A percentile compares a stretch with the other conserved stretches of the same genome.
These are phyloP conservation scores for Myrmecobius fasciatus DNA, from an alignment of 2,113 vertebrate species.

Conservation along the genomic window DNA sequence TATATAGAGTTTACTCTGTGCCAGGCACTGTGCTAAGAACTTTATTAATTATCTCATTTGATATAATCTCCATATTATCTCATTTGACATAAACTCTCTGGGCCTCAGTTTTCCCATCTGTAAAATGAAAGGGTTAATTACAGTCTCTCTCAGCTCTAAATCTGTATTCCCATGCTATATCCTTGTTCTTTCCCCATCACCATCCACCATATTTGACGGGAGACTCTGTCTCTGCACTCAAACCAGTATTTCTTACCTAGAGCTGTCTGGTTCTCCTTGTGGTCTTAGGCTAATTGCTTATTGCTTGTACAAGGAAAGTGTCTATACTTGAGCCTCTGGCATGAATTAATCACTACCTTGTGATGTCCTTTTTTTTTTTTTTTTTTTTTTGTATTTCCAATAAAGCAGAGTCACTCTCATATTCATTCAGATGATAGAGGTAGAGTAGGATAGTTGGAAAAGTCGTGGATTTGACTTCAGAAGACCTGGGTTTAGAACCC, in stretches of 20 bases:
- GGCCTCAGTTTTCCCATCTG: background rate
- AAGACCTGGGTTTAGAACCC: background rate
- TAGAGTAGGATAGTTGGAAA: background rate
- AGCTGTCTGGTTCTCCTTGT: background rate
- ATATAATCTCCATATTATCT: background rate
- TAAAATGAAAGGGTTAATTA: background rate
- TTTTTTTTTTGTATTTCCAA: conserved; percentile 1
- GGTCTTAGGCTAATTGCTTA: background rate
- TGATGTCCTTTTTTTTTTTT: background rate
- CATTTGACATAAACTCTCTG: background rate
- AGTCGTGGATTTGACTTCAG: background rate
- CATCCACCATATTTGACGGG: background rate
- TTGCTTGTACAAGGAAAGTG: background rate
- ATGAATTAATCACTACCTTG: background rate
- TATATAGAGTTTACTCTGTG: background rate
- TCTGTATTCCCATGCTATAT: background rate
- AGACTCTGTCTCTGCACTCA: background rate
- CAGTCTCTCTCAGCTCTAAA: background rate
- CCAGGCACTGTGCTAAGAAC: background rate
- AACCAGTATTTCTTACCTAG: background rate
- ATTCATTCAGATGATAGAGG: background rate
- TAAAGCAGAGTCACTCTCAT: background rate
- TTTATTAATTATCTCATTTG: background rate
- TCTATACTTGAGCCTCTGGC: background rate
- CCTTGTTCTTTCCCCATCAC: background rate